Evolutionary conservation across 1,140 invertebrate species (phyloP).

Genomic region (Heliconius congener): DNA sequence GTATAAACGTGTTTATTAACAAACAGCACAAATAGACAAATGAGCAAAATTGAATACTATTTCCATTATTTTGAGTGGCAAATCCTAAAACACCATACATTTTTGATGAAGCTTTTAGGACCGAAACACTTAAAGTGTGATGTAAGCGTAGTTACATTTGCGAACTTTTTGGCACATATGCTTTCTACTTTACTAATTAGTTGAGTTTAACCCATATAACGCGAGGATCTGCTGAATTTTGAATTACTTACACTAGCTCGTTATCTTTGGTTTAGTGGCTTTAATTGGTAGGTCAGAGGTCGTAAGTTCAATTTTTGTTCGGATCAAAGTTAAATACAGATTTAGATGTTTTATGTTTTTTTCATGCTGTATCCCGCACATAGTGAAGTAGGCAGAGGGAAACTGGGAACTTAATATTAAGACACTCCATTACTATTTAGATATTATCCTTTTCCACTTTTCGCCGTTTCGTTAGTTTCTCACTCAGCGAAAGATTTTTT

Average conservation of each 20-base stretch:
- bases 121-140: constrained; percentile 1
- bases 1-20: no score
- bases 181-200: constrained; percentile 11
- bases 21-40: not conserved
- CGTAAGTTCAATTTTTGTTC: no score
- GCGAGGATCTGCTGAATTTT: not conserved
- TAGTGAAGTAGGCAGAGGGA: no score
- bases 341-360: no score
- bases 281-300: not conserved
- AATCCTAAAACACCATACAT: not conserved
- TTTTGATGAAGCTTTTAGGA: constrained; percentile 12
- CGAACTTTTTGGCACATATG: constrained; percentile 9
- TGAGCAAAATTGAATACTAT: not conserved
- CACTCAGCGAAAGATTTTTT: no score
- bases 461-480: no score
- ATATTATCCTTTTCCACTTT: no score
- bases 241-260: not conserved
- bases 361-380: no score
- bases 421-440: no score
- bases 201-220: not conserved
- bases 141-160: constrained; percentile 4
- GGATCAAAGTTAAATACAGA: no score
- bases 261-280: not conserved
- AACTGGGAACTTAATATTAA: no score
- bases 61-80: not conserved